Evolutionary conservation across 2,797 vertebrate genomes (phyloP).

Genomic region (Serranus cabrilla): DNA sequence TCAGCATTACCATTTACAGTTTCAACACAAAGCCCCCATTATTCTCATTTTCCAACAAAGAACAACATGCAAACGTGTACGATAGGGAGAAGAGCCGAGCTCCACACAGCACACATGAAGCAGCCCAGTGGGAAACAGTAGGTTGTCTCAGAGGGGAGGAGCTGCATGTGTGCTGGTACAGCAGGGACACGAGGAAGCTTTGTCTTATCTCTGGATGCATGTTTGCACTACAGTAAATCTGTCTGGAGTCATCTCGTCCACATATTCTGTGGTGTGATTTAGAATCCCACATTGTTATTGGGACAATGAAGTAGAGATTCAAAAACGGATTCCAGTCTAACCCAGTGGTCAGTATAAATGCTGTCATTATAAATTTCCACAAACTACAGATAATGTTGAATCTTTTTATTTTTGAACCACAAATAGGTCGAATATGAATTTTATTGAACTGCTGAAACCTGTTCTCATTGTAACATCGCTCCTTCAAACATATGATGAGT

Average conservation of each 20-base stretch:
- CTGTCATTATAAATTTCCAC: too few species aligned
- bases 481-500: too few species aligned
- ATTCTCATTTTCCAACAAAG: constrained; percentile 8
- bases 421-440: too few species aligned
- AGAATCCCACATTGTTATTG: neutral
- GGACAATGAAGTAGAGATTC: too few species aligned
- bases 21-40: constrained; percentile 22
- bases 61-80: neutral
- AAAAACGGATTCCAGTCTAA: too few species aligned
- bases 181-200: constrained; percentile 8
- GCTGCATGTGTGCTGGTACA: constrained; percentile 3
- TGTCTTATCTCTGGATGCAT: neutral
- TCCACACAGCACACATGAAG: constrained; percentile 1
- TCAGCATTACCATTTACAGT: neutral
- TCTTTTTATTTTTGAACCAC: too few species aligned
- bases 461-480: too few species aligned
- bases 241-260: neutral
- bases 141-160: constrained; percentile 9
- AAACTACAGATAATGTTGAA: too few species aligned
- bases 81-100: constrained; percentile 7
- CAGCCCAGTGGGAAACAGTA: neutral
- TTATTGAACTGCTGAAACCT: too few species aligned
- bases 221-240: neutral
- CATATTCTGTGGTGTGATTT: neutral
- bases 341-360: too few species aligned